phyloP scores from a whole-genome alignment of 2,888 invertebrate genomes.

The Pristionchus japonicus region DNA sequence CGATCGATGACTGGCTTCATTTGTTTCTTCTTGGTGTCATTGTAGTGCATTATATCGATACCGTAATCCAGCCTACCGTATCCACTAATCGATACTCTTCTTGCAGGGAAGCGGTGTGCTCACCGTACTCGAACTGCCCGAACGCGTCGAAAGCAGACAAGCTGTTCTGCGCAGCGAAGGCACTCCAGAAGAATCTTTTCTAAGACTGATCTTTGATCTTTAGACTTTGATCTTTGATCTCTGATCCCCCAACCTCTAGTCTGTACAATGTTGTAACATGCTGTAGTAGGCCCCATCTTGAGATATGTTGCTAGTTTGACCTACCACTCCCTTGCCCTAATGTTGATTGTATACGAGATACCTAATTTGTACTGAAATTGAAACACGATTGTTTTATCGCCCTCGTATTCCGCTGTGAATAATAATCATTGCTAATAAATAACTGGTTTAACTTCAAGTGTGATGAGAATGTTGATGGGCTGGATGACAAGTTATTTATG shows the following conservation, averaged over 20 bases:
- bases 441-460: conserved; percentile 9
- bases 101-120: conserved; percentile 61
- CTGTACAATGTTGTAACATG: not conserved
- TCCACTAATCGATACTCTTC: not conserved
- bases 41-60: not conserved
- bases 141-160: conserved; percentile 65
- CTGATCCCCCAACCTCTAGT: not conserved
- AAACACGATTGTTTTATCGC: not conserved
- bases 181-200: not conserved
- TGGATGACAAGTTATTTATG: no score
- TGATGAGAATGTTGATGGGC: no score
- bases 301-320: not conserved
- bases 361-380: not conserved
- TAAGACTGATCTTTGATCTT: not conserved
- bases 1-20: no score
- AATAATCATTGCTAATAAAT: conserved; percentile 35
- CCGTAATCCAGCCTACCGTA: not conserved
- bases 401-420: conserved; percentile 12
- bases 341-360: no score
- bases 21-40: no score
- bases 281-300: not conserved
- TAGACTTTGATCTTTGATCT: not conserved
- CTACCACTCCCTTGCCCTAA: not conserved
- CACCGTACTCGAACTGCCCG: conserved; percentile 66
- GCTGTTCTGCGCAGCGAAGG: conserved; percentile 55